phyloP scores from a whole-genome alignment of 2,888 invertebrate species.

The Cataglyphis rosenhaueri region DNA sequence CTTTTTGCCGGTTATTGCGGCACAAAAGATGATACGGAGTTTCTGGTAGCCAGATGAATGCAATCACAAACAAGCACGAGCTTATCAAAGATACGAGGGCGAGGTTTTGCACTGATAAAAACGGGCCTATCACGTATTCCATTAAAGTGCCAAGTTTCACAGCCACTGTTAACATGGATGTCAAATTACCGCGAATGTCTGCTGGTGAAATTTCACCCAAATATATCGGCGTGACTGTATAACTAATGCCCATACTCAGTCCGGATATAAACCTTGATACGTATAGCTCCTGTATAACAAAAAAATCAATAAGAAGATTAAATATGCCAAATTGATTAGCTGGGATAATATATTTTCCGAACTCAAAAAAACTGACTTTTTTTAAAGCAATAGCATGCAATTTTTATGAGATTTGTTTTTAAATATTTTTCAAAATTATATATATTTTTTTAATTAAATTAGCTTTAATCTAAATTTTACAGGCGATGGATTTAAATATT shows the following conservation, averaged over 20 bases:
- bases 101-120: constrained; percentile 56
- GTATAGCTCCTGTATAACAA: constrained; percentile 59
- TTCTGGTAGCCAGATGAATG: constrained; percentile 60
- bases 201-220: constrained; percentile 69
- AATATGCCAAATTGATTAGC: neutral
- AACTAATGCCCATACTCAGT: constrained; percentile 47
- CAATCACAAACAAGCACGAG: constrained; percentile 47
- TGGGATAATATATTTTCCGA: too few species aligned
- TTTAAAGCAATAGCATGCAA: neutral
- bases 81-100: constrained; percentile 45
- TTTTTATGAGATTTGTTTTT: neutral
- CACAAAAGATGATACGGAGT: constrained; percentile 67
- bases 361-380: neutral
- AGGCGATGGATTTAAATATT: neutral
- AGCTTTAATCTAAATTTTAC: neutral
- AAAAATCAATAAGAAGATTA: neutral
- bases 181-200: constrained; percentile 59
- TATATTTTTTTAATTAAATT: neutral
- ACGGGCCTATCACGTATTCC: constrained; percentile 60
- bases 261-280: constrained; percentile 63
- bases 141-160: constrained; percentile 59
- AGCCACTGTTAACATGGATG: constrained; percentile 57
- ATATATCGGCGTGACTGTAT: constrained; percentile 57
- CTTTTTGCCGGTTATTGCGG: constrained; percentile 33
- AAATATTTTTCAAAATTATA: neutral